Evolutionary conservation across 1,140 invertebrate species (phyloP), one percentile per base, ranked within the genome.

Genomic region (Aricia agestis): DNA sequence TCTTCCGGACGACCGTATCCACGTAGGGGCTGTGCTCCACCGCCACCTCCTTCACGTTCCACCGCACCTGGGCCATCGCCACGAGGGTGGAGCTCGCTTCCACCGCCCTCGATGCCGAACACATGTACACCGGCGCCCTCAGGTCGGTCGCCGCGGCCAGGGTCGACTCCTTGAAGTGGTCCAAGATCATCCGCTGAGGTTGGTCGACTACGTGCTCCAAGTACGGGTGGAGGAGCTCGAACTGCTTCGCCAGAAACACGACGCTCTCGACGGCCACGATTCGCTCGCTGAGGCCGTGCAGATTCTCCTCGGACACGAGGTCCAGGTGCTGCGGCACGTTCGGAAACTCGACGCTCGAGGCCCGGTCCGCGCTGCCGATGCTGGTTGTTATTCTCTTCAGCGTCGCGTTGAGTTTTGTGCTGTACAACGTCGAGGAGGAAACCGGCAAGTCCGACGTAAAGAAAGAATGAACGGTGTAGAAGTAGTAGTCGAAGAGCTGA

Each of bases 21-120:
- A 97, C 95, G 88, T 99, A 99, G 11, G 92, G 89, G 83, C 97
- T 99, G 84, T 99, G 98, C 79, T 99, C 97, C 25, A 97, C 98
- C 92, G 97, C 98, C 0, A 99, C 97, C 82, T 98, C 97, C 84
- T 95, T 96, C 0, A 99, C 95, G 86, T 99, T 98, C 98, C 98
- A 99, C 86, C 97, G 96, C 2, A 99, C 98, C 92, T 96, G 96
- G 5, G 94, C 94, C 95, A 99, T 99, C n/a, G 95, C 93, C 66
- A 94, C 92, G 9, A 99, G 90, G 67, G 98, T 94, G 52, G 94
- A 93, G 61, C 95, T 93, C 41, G 96, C 94, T 85, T 98, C 95
- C n/a, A 99, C 94, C 9, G 95, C 92, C 80, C 95, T 94, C 0
- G 95, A 94, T 0, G 96, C 95, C 0, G 98, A 96, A 70, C 95